Conservation (phyloP, 2,113 vertebrate species). For the Turnix velox region DNA sequence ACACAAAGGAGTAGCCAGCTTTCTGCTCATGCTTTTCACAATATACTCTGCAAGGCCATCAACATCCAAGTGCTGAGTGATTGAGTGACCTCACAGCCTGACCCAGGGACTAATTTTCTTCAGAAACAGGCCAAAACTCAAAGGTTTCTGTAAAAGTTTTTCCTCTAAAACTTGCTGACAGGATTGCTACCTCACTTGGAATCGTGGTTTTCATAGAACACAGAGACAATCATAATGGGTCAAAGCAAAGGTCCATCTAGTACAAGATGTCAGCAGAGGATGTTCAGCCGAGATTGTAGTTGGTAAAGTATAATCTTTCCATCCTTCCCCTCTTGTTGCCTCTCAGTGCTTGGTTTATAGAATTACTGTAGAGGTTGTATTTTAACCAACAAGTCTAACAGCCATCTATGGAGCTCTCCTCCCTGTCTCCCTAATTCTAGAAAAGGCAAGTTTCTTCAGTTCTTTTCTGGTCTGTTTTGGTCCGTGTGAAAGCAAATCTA, state of each 20-base stretch:
- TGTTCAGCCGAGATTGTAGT: neutral
- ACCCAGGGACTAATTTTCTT: constrained; percentile 45
- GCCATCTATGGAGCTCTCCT: neutral
- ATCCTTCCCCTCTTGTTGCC: neutral
- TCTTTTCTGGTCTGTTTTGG: neutral
- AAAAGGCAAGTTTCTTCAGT: neutral
- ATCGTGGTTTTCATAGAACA: neutral
- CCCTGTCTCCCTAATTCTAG: neutral
- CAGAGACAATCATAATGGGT: neutral
- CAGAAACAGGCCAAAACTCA: constrained; percentile 9
- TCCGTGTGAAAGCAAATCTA: neutral
- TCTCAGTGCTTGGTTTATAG: neutral
- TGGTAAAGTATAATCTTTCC: neutral
- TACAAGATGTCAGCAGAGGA: neutral
- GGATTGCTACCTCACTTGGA: neutral
- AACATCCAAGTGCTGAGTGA: constrained; percentile 53
- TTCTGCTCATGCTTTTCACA: constrained; percentile 36
- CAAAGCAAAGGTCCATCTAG: neutral
- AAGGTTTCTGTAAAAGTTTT: constrained; percentile 15
- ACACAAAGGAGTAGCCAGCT: constrained; percentile 61
- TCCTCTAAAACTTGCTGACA: neutral
- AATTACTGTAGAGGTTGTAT: neutral
- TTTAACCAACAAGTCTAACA: neutral
- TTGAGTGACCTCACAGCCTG: constrained; percentile 45
- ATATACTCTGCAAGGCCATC: constrained; percentile 27